These are phyloP conservation scores for Tympanoctomys barrerae DNA, from an alignment of 2,797 vertebrate genomes.

Conservation along the genomic window DNA sequence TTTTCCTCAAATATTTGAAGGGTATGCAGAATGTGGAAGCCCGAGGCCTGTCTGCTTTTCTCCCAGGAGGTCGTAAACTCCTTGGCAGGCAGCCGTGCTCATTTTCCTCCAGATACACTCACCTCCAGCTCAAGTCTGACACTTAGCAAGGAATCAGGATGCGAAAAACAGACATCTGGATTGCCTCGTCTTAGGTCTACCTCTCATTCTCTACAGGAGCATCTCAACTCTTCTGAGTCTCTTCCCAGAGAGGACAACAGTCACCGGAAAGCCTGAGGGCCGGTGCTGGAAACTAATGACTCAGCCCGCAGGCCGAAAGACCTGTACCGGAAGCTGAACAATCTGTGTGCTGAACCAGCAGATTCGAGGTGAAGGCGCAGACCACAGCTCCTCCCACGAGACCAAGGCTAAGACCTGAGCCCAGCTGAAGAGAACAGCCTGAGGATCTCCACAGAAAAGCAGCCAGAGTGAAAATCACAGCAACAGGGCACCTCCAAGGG, in stretches of 20 bases:
- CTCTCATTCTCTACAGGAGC: background rate
- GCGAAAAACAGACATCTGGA: background rate
- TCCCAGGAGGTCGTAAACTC: background rate
- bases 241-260: background rate
- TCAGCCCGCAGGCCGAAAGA: background rate
- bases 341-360: background rate
- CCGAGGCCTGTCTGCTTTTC: background rate
- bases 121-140: background rate
- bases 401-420: too few relatives aligned
- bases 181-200: background rate
- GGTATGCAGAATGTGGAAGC: background rate
- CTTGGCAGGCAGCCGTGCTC: background rate
- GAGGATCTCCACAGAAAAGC: background rate
- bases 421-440: background rate
- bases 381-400: background rate
- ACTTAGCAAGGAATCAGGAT: background rate
- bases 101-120: background rate
- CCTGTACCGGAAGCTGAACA: background rate
- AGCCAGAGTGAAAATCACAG: background rate
- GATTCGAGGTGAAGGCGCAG: background rate
- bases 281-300: background rate
- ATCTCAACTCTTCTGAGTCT: background rate
- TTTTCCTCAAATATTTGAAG: slow-evolving; percentile 52
- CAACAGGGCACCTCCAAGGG: background rate
- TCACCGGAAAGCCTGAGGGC: background rate